Percentiles rank a stretch among this genome's conserved stretches.
phyloP scores from a whole-genome alignment of 2,888 invertebrate species.

The Schrankia costaestrigalis region DNA sequence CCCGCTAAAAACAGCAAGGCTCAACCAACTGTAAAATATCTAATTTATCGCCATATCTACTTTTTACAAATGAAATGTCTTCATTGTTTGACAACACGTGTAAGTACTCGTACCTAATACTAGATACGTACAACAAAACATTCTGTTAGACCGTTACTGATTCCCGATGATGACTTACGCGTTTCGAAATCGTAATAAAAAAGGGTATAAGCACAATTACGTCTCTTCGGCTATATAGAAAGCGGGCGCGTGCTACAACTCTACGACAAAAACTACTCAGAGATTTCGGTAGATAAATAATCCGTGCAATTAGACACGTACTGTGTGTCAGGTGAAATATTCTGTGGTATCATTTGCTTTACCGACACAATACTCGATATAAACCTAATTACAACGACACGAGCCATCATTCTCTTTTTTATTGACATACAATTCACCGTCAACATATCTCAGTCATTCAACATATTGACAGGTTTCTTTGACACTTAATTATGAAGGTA shows the following conservation, averaged over 20 bases:
- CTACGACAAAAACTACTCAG: constrained; percentile 60
- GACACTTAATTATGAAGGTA: constrained; percentile 15
- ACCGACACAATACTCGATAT: constrained; percentile 56
- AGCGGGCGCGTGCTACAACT: constrained; percentile 71
- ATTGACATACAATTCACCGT: constrained; percentile 39
- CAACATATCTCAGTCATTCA: constrained; percentile 23
- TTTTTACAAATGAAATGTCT: constrained; percentile 16
- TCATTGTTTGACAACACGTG: constrained; percentile 18
- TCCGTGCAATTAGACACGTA: constrained; percentile 77
- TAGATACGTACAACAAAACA: constrained; percentile 32
- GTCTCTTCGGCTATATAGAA: constrained; percentile 63
- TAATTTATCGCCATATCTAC: constrained; percentile 24
- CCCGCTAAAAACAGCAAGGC: not conserved
- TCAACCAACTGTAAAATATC: constrained; percentile 8
- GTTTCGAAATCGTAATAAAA: constrained; percentile 63
- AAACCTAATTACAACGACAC: constrained; percentile 62
- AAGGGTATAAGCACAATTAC: constrained; percentile 68
- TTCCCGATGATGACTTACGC: constrained; percentile 60
- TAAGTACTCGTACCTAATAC: constrained; percentile 18
- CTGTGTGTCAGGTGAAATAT: constrained; percentile 67
- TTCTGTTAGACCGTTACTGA: constrained; percentile 56
- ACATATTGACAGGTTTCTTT: constrained; percentile 14
- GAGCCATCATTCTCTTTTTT: constrained; percentile 53
- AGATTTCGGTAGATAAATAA: constrained; percentile 67
- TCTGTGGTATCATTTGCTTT: constrained; percentile 68